These are phyloP conservation scores for Cylloceria caligata DNA, from an alignment of 2,888 invertebrate species.

Conservation along the genomic window DNA sequence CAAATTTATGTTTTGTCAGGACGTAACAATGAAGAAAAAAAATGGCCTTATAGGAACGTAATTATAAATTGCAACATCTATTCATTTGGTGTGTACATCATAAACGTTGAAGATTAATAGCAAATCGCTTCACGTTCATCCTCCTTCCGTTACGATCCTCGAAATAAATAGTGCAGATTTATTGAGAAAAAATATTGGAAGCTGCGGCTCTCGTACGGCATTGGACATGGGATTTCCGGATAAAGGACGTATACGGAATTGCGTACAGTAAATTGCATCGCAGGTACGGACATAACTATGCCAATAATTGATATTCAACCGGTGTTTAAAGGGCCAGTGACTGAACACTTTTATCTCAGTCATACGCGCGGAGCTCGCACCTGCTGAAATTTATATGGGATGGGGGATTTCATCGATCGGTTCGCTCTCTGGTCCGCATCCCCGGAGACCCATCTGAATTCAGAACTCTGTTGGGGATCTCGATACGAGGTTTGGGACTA, in stretches of 20 bases:
- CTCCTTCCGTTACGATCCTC: background rate
- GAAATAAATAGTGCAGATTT: slow-evolving; percentile 30
- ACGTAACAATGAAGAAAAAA: no score
- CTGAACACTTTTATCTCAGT: background rate
- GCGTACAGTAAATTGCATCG: background rate
- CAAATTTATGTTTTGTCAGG: no score
- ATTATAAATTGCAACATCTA: slow-evolving; percentile 28
- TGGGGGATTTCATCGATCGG: slow-evolving; percentile 44
- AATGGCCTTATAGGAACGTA: background rate
- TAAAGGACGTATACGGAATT: slow-evolving; percentile 3
- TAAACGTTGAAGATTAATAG: slow-evolving; percentile 17
- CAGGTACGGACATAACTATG: background rate
- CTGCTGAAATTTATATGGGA: slow-evolving; percentile 30
- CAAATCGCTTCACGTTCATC: slow-evolving; percentile 5
- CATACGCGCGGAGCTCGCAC: slow-evolving; percentile 8
- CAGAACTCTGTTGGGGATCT: background rate
- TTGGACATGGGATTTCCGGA: slow-evolving; percentile 15
- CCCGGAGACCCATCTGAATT: slow-evolving; percentile 35
- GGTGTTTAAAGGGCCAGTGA: background rate
- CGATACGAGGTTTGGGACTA: slow-evolving; percentile 10
- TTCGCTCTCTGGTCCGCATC: slow-evolving; percentile 14
- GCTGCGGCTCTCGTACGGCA: slow-evolving; percentile 11
- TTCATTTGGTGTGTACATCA: background rate
- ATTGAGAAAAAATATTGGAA: slow-evolving; percentile 28
- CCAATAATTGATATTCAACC: slow-evolving; percentile 6